Conservation (phyloP, 2,113 vertebrate genomes). For the Eulemur rufifrons region DNA sequence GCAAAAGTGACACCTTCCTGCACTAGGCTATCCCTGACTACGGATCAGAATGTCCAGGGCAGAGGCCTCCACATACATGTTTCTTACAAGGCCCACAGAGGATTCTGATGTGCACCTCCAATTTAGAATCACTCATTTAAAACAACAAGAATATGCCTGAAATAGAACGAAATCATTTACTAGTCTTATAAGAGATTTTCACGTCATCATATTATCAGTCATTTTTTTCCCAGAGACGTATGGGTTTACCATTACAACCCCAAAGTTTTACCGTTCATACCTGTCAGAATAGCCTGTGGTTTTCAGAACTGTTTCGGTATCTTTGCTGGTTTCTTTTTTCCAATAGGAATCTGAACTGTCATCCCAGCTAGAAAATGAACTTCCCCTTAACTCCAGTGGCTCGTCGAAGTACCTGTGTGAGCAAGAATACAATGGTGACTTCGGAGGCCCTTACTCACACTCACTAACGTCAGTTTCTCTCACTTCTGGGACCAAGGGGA, state of each 20-base stretch:
- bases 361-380: constrained; percentile 88
- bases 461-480: neutral
- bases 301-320: constrained; percentile 84
- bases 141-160: neutral
- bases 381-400: constrained; percentile 82
- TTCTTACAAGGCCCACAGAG: neutral
- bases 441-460: accelerated
- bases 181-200: neutral
- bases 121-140: neutral
- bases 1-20: neutral
- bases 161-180: neutral
- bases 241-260: accelerated
- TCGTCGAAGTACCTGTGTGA: constrained; percentile 86
- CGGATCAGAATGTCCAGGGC: neutral
- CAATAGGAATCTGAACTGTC: constrained; percentile 86
- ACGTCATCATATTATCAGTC: neutral
- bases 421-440: neutral
- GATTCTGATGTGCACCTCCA: too few species aligned
- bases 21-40: neutral
- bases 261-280: constrained; percentile 69
- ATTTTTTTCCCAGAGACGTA: accelerated
- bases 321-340: constrained; percentile 87
- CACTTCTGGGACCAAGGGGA: neutral
- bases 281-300: constrained; percentile 86
- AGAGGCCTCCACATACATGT: too few species aligned